Evolutionary conservation across 2,888 invertebrate species (phyloP).

Genomic region (Oscheius onirici): DNA sequence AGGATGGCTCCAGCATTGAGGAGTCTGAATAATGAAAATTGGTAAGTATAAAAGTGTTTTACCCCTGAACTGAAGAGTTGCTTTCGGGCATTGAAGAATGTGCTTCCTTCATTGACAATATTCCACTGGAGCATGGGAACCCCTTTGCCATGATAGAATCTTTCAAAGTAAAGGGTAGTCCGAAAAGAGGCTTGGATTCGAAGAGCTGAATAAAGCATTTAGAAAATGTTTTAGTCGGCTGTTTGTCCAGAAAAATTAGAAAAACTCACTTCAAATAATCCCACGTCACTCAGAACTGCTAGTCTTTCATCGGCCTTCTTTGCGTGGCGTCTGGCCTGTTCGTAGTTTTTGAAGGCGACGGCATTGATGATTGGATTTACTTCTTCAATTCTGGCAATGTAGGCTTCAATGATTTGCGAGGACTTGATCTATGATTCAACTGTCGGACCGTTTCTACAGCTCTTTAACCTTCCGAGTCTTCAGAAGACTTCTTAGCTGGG

Average conservation of each 20-base stretch:
- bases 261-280: neutral
- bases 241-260: too few species aligned
- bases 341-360: constrained; percentile 2
- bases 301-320: neutral
- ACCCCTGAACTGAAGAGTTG: neutral
- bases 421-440: constrained; percentile 1
- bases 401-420: constrained; percentile 10
- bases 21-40: constrained; percentile 20
- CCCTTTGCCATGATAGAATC: constrained; percentile 20
- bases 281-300: neutral
- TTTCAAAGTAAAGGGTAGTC: constrained; percentile 20
- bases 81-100: neutral
- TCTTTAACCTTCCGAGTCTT: neutral
- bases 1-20: constrained; percentile 24
- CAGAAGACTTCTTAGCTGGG: neutral
- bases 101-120: neutral
- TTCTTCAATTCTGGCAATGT: constrained; percentile 15
- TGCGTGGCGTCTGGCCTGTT: neutral
- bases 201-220: too few species aligned
- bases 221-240: too few species aligned
- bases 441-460: neutral
- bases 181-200: constrained; percentile 11
- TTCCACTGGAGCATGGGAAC: neutral
- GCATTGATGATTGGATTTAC: constrained; percentile 12
- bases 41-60: too few species aligned